Evolutionary conservation across 2,888 invertebrate species (phyloP).

Genomic region (Eubasilissa splendida): DNA sequence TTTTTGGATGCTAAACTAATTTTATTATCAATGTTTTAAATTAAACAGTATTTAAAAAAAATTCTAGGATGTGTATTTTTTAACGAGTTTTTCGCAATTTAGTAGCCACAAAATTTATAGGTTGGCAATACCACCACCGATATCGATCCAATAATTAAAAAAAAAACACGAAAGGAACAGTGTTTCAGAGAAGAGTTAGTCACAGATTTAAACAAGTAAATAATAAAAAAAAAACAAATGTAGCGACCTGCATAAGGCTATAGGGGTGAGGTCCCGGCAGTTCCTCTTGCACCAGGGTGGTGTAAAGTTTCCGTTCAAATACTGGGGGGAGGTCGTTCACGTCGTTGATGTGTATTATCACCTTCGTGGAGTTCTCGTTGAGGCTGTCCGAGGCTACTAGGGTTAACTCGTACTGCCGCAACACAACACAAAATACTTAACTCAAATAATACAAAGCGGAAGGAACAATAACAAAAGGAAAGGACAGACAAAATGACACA

Average conservation of each 20-base stretch:
- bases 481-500: background rate
- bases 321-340: constrained; percentile 92
- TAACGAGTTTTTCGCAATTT: too few relatives aligned
- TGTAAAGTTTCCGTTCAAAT: constrained; percentile 81
- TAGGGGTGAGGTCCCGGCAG: constrained; percentile 80
- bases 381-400: constrained; percentile 92
- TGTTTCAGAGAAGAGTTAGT: too few relatives aligned
- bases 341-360: constrained; percentile 87
- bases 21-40: too few relatives aligned
- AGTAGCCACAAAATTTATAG: too few relatives aligned
- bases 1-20: too few relatives aligned
- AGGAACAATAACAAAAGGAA: constrained; percentile 7
- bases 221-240: background rate
- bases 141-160: too few relatives aligned
- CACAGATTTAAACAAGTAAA: background rate
- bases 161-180: too few relatives aligned
- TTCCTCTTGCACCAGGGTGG: constrained; percentile 84
- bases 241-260: constrained; percentile 79
- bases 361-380: constrained; percentile 89
- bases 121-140: too few relatives aligned
- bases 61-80: too few relatives aligned
- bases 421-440: constrained; percentile 50
- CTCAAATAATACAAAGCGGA: constrained; percentile 18
- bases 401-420: constrained; percentile 87
- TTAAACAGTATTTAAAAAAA: too few relatives aligned